Evolutionary conservation across 2,113 vertebrate species (phyloP).

Genomic region (Rafetus swinhoei): DNA sequence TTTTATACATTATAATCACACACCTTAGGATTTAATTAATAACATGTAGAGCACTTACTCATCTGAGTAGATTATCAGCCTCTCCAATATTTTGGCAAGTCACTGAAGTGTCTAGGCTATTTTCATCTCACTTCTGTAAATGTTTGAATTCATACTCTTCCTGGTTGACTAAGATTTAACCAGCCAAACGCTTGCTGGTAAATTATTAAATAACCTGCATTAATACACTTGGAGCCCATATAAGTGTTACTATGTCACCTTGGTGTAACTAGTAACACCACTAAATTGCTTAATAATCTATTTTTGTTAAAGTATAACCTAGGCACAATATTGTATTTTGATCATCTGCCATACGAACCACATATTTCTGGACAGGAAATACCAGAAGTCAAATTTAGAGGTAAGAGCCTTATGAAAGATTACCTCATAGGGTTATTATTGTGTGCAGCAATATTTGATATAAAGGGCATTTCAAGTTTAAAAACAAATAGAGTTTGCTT

Average conservation of each 20-base stretch:
- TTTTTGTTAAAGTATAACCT: not conserved
- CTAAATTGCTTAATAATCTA: not conserved
- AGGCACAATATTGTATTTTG: accelerated
- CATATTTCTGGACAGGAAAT: accelerated
- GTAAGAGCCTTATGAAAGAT: accelerated
- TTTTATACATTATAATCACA: accelerated
- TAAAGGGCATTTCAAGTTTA: accelerated
- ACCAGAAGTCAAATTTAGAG: not conserved
- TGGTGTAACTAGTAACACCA: not conserved
- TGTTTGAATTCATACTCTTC: not conserved
- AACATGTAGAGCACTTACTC: not conserved
- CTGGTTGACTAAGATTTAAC: not conserved
- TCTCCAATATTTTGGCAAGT: not conserved
- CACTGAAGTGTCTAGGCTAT: accelerated
- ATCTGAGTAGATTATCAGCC: not conserved
- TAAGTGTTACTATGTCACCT: slow-evolving; percentile 51
- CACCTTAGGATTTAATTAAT: not conserved
- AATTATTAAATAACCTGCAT: slow-evolving; percentile 46
- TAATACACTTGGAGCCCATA: not conserved
- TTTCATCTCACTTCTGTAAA: not conserved
- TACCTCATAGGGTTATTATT: not conserved
- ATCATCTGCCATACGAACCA: not conserved
- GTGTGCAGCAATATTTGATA: not conserved
- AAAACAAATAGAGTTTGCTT: not conserved
- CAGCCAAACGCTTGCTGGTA: not conserved